Conservation (phyloP, 2,888 invertebrate species). For the Odontomyia ornata region DNA sequence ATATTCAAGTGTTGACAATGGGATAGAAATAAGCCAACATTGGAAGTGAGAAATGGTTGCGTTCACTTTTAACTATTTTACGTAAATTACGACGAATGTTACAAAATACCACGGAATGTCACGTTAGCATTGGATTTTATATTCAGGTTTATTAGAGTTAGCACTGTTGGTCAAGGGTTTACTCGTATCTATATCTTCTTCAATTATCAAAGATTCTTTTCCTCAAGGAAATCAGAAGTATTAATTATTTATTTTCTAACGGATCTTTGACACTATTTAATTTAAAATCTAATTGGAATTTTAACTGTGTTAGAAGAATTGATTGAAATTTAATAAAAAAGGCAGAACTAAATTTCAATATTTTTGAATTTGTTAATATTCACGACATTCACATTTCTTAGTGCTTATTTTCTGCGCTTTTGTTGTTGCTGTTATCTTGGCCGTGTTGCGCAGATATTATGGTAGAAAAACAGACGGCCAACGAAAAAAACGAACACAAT, state of each 20-base stretch:
- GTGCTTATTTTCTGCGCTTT: neutral
- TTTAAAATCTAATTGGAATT: conserved; percentile 13
- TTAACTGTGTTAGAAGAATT: neutral
- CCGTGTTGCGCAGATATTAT: conserved; percentile 19
- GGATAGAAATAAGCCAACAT: neutral
- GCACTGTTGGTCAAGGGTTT: too few species aligned
- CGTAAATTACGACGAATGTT: neutral
- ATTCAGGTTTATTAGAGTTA: neutral
- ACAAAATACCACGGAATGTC: neutral
- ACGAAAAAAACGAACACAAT: conserved; percentile 20
- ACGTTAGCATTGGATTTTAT: neutral
- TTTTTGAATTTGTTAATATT: conserved; percentile 26
- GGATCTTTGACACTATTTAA: neutral
- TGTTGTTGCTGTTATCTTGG: conserved; percentile 15
- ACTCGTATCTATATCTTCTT: too few species aligned
- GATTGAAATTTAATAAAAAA: neutral
- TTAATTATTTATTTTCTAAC: neutral
- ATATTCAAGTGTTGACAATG: conserved; percentile 1
- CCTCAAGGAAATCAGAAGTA: neutral
- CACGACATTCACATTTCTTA: conserved; percentile 41
- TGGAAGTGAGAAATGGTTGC: neutral
- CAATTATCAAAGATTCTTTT: neutral
- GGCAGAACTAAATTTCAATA: neutral
- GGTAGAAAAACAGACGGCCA: conserved; percentile 18
- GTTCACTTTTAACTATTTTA: conserved; percentile 1